phyloP scores from a whole-genome alignment of 2,888 invertebrate species.

The Pasiphila rectangulata region DNA sequence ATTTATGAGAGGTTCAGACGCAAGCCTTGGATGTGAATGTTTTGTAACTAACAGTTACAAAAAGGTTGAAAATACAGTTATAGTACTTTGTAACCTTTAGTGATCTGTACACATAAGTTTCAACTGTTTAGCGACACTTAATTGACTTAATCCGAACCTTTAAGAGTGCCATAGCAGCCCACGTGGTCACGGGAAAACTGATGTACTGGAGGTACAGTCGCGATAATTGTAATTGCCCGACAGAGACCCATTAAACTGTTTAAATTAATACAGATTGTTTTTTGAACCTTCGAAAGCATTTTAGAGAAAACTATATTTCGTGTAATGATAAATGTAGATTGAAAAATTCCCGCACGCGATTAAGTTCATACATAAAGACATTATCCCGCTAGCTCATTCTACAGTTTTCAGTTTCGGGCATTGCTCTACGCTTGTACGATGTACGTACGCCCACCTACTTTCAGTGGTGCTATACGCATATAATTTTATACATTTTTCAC shows the following conservation, averaged over 20 bases:
- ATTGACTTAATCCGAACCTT: too few relatives aligned
- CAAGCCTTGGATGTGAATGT: conserved; percentile 11
- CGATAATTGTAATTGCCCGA: too few relatives aligned
- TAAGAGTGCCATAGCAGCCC: too few relatives aligned
- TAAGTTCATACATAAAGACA: not conserved
- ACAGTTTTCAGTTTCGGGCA: conserved; percentile 53
- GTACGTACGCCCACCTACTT: conserved; percentile 67
- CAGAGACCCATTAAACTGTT: too few relatives aligned
- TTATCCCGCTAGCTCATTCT: conserved; percentile 4
- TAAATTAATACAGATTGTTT: too few relatives aligned
- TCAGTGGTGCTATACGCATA: conserved; percentile 58
- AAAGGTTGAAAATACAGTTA: too few relatives aligned
- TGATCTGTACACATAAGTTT: too few relatives aligned
- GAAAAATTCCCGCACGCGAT: conserved; percentile 10
- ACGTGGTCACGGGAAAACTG: too few relatives aligned
- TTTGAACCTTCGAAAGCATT: conserved; percentile 2
- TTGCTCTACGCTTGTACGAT: conserved; percentile 49
- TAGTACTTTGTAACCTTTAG: too few relatives aligned
- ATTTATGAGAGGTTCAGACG: conserved; percentile 16
- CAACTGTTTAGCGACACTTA: too few relatives aligned
- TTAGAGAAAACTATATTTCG: not conserved
- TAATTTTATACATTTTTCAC: conserved; percentile 56
- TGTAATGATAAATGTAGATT: conserved; percentile 1
- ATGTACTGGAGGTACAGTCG: too few relatives aligned
- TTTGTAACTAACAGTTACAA: conserved; percentile 9